Conservation (phyloP, 2,113 vertebrate genomes). For the Bombycilla garrulus region DNA sequence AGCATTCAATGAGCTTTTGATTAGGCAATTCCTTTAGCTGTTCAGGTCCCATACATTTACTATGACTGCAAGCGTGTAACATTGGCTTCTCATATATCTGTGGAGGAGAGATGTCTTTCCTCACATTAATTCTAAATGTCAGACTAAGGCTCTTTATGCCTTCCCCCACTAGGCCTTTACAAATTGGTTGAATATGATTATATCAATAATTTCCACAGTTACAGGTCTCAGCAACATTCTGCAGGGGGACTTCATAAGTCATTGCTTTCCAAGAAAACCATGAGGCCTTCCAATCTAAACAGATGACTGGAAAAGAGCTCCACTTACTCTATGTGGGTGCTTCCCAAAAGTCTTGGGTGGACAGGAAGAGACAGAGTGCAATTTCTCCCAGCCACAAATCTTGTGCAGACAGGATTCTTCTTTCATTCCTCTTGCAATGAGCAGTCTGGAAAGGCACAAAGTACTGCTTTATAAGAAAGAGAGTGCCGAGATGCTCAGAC, state of each 20-base stretch:
- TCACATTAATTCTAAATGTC: not conserved
- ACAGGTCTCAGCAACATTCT: not conserved
- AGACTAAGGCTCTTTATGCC: not conserved
- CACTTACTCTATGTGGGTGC: not conserved
- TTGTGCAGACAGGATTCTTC: not conserved
- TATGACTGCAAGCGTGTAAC: not conserved
- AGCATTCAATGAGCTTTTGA: slow-evolving; percentile 14
- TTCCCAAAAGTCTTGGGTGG: not conserved
- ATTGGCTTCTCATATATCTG: not conserved
- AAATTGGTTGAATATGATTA: not conserved
- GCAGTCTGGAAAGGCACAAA: not conserved
- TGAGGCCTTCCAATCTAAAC: slow-evolving; percentile 16
- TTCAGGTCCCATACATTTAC: not conserved
- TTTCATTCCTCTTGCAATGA: not conserved
- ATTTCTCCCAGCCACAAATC: not conserved
- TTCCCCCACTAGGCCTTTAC: not conserved
- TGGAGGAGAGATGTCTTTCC: not conserved
- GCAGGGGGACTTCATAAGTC: not conserved
- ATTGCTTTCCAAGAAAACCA: slow-evolving; percentile 22
- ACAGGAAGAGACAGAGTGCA: not conserved
- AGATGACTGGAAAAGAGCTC: not conserved
- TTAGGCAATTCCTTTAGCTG: not conserved
- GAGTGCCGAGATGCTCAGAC: not conserved
- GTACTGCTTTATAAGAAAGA: not conserved
- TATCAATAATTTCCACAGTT: slow-evolving; percentile 9